These are phyloP conservation scores for Ephestia elutella DNA, from an alignment of 1,140 invertebrate genomes.

Conservation along the genomic window DNA sequence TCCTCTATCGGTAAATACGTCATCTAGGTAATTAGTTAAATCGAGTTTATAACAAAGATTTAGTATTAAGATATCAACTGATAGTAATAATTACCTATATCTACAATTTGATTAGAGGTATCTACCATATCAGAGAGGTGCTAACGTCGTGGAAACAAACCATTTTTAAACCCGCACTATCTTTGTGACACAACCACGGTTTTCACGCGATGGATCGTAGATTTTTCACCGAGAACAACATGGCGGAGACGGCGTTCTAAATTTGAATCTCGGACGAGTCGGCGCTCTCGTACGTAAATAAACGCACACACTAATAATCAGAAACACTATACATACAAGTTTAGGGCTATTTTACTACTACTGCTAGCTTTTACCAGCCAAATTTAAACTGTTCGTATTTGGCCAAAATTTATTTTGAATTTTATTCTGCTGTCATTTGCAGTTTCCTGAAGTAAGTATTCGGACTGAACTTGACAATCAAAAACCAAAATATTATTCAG, in stretches of 20 bases:
- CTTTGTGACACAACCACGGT: constrained; percentile 48
- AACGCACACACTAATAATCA: constrained; percentile 71
- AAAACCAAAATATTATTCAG: constrained; percentile 26
- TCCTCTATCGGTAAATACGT: not conserved
- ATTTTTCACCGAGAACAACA: constrained; percentile 72
- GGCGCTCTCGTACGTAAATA: constrained; percentile 73
- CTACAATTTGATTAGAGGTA: not conserved
- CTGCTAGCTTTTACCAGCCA: constrained; percentile 9
- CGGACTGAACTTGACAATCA: constrained; percentile 8
- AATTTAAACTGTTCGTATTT: constrained; percentile 2
- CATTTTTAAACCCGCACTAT: constrained; percentile 16
- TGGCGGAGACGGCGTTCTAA: constrained; percentile 72
- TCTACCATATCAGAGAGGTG: not conserved
- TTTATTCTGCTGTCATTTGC: not conserved
- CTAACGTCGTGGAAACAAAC: not conserved
- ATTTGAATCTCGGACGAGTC: constrained; percentile 73
- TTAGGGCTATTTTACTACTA: not conserved
- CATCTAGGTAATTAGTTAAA: constrained; percentile 38
- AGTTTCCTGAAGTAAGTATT: not conserved
- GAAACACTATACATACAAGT: constrained; percentile 61
- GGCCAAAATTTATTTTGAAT: too few relatives aligned
- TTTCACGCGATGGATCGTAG: constrained; percentile 62
- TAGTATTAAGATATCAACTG: constrained; percentile 26
- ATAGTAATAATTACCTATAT: constrained; percentile 7
- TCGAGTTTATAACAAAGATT: constrained; percentile 42